Evolutionary conservation across 2,888 invertebrate genomes (phyloP), one percentile per base, ranked within the genome.

Genomic region (Drosophila subquinaria): DNA sequence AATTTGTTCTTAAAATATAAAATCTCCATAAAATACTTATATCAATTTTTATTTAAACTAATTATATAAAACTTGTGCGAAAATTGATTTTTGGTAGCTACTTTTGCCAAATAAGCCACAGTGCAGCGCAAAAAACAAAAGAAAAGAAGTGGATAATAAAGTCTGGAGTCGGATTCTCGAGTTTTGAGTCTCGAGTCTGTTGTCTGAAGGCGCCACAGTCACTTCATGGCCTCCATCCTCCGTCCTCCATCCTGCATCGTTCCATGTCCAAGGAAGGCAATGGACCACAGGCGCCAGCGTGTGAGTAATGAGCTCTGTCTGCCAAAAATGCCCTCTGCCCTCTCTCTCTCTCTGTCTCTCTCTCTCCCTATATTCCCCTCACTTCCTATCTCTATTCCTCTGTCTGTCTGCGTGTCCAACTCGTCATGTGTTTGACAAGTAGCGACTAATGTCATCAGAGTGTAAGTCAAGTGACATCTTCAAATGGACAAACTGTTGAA

Each of bases 101-200:
- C 8, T 30, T 30, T 30, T 30, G 30, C 2, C 30, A 8, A 30
- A 30, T 30, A 8, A 8, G 30, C 30, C 30, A 30, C 2, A 8
- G 30, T 30, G 30, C 6, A 30, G 30, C 8, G 8, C 1, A 38
- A 36, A 5, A 36, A n/a, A 30, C 0, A 9, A 9, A 30, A 30
- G 81, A 81, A 74, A 53, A 63, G 66, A 77, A 83, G 69, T 80
- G 76, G 80, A 85, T 84, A 79, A 76, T 81, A 73, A 69, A 79
- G 79, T 69, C 68, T 63, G 47, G 17, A 42, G 59, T 51, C 43
- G 33, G 5, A 13, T 13, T 45, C 23, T 20, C 4, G 20, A 43
- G 66, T 36, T 20, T 40, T 47, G 47, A 30, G 66, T 43, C 33
- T 48, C 52, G 47, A 33, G 48, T 33, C 48, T 48, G 53, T 38